Evolutionary conservation across 2,888 invertebrate species (phyloP).

Genomic region (Leucania comma): DNA sequence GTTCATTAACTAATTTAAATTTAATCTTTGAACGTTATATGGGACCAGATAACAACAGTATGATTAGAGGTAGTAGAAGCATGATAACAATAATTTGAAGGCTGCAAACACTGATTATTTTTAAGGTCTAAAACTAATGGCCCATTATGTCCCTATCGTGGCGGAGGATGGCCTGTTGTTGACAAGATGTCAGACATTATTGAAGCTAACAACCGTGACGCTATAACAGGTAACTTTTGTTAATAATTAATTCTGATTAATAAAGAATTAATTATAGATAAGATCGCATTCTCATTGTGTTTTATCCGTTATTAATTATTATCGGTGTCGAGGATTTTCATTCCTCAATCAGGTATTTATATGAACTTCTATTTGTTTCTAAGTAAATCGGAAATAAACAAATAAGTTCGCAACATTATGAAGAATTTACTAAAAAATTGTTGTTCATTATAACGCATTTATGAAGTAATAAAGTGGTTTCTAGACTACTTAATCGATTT

Average conservation of each 20-base stretch:
- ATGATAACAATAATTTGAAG: conserved; percentile 9
- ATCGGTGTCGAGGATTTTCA: conserved; percentile 22
- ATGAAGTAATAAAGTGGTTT: conserved; percentile 21
- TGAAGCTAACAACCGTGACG: conserved; percentile 17
- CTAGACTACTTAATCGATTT: conserved; percentile 22
- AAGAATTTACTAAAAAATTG: conserved; percentile 15
- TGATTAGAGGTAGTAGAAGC: neutral
- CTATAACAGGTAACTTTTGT: conserved; percentile 10
- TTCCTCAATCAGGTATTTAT: neutral
- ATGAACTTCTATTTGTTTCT: neutral
- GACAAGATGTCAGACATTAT: neutral
- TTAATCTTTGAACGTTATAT: neutral
- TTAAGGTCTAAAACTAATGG: neutral
- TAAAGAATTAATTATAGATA: conserved; percentile 11
- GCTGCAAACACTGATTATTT: neutral
- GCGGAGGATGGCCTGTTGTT: conserved; percentile 1
- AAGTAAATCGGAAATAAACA: neutral
- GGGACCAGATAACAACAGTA: neutral
- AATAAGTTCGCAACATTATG: neutral
- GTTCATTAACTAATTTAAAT: neutral
- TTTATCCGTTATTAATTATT: conserved; percentile 10
- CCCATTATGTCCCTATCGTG: conserved; percentile 2
- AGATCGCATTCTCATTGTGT: conserved; percentile 26
- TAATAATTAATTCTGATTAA: conserved; percentile 8
- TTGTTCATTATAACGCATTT: neutral